Evolutionary conservation across 2,888 invertebrate species (phyloP), one percentile per base, ranked within the genome.

Genomic region (Baccha elongata): DNA sequence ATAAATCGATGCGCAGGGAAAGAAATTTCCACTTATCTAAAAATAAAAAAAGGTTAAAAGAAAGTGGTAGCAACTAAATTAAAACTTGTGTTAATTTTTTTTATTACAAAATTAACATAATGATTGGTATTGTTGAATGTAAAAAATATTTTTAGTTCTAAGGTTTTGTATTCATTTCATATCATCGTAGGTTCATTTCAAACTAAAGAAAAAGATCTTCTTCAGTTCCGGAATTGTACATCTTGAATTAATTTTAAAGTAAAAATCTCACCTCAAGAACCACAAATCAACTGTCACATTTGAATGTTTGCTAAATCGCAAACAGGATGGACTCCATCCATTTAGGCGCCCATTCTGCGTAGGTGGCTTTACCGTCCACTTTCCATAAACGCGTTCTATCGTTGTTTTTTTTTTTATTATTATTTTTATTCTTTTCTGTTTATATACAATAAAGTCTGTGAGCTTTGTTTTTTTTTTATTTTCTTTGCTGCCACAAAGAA

Each of bases 321-420:
- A n/a, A 52, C 62, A 68, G 73, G 73, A 79, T 73, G 65, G 60
- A 52, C 42, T 37, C 65, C 78, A 65, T 69, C 67, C 74, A 68
- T 74, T 74, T 58, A 58, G 80, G 75, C 80, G 81, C 75, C 71
- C 58, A 71, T 52, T 53, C n/a, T 81, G 76, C 71, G 81, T 75
- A 76, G 81, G 81, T 67, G 79, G 48, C 32, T 29, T 7, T 29
- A 37, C 46, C 53, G 13, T 19, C 42, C 50, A 52, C 64, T 80
- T 69, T 64, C 68, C 69, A 69, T 80, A 79, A 73, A 73, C 40
- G 62, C 50, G 72, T 37, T 76, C 35, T 21, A 23, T 55, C 5
- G 32, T 53, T 37, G 55, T 55, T 72, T 68, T 26, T 26, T 23
- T 53, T 11, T 37, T 23, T 23, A 15, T 23, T 32, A 32, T 8